These are phyloP conservation scores for Oedothorax gibbosus DNA, from an alignment of 1,140 invertebrate genomes.

Conservation along the genomic window DNA sequence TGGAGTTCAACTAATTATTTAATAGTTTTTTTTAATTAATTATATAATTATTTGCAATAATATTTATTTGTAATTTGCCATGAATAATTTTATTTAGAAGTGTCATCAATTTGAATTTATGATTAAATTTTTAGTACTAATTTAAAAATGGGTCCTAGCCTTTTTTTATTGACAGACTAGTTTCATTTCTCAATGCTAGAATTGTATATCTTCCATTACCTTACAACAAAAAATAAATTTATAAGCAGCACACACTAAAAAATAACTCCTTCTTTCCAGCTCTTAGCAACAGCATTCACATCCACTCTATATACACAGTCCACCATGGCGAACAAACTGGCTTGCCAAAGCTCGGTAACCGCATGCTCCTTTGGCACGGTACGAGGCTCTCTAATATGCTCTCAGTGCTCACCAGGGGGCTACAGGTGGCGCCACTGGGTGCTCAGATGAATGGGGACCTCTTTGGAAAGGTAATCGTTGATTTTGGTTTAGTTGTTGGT, in stretches of 20 bases:
- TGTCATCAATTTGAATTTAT: no score
- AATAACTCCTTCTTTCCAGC: background rate
- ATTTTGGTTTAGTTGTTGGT: background rate
- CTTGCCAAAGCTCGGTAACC: constrained; percentile 63
- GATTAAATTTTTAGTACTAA: no score
- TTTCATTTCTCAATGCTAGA: no score
- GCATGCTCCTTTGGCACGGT: constrained; percentile 70
- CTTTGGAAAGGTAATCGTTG: constrained; percentile 67
- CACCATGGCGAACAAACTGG: constrained; percentile 65
- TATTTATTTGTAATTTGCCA: no score
- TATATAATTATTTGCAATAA: no score
- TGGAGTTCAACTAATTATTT: no score
- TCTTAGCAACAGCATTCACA: constrained; percentile 52
- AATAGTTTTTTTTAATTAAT: no score
- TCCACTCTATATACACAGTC: constrained; percentile 68
- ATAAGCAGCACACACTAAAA: no score
- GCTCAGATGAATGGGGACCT: constrained; percentile 66
- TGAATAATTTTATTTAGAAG: no score
- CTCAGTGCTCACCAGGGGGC: constrained; percentile 68
- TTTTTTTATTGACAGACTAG: no score
- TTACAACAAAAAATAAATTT: background rate
- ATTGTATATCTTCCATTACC: no score
- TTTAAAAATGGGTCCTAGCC: no score
- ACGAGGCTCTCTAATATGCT: constrained; percentile 68
- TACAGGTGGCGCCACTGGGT: constrained; percentile 68